Evolutionary conservation across 2,113 vertebrate genomes (phyloP).

Genomic region (Hypomesus transpacificus): DNA sequence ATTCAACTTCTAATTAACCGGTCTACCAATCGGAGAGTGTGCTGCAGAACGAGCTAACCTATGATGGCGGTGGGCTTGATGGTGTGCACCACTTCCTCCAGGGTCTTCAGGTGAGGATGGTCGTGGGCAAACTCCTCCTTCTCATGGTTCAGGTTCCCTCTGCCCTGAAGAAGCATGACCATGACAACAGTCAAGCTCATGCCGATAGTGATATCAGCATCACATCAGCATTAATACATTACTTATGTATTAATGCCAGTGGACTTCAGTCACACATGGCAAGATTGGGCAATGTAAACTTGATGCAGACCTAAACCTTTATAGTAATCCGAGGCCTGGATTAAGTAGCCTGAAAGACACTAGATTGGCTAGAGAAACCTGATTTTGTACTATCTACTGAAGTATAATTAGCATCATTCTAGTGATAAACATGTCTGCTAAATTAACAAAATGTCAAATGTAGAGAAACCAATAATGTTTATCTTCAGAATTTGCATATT

Average conservation of each 20-base stretch:
- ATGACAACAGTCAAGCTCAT: neutral
- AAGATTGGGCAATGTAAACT: no score
- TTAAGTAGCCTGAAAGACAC: no score
- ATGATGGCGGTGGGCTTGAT: slow-evolving; percentile 93
- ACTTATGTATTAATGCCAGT: no score
- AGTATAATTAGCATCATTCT: no score
- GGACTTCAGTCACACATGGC: neutral
- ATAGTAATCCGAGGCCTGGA: no score
- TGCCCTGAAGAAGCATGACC: slow-evolving; percentile 71
- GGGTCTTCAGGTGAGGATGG: slow-evolving; percentile 78
- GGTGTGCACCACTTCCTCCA: slow-evolving; percentile 88
- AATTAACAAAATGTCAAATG: no score
- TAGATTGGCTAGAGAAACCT: no score
- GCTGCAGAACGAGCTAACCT: slow-evolving; percentile 69
- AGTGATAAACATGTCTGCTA: no score
- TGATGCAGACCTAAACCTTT: no score
- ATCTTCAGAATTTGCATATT: no score
- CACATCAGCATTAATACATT: neutral
- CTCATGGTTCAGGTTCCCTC: slow-evolving; percentile 87
- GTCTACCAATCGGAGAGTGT: neutral
- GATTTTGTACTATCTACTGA: no score
- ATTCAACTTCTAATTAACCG: neutral
- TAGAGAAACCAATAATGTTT: no score
- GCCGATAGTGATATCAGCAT: neutral
- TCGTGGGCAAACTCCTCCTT: slow-evolving; percentile 93